These are phyloP conservation scores for Pantherophis vulpinus DNA, from an alignment of 2,797 vertebrate species.

Conservation along the genomic window DNA sequence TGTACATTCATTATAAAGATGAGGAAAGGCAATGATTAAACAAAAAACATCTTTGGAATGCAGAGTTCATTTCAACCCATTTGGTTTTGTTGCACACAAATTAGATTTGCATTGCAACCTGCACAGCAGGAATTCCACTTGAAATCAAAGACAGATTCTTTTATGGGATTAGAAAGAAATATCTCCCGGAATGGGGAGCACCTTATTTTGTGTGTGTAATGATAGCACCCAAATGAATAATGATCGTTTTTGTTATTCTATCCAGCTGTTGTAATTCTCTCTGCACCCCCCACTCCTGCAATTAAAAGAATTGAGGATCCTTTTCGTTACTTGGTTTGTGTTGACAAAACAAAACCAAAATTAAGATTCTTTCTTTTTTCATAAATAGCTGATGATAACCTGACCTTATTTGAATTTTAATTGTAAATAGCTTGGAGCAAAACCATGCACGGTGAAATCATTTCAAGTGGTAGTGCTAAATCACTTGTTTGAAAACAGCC, in stretches of 20 bases:
- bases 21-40: slow-evolving; percentile 75
- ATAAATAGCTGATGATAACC: slow-evolving; percentile 68
- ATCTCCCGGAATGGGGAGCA: slow-evolving; percentile 59
- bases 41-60: slow-evolving; percentile 76
- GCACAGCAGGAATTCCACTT: slow-evolving; percentile 76
- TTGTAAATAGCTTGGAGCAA: slow-evolving; percentile 68
- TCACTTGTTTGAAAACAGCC: slow-evolving; percentile 58
- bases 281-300: slow-evolving; percentile 17
- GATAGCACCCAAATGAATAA: slow-evolving; percentile 60
- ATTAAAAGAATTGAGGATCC: slow-evolving; percentile 71
- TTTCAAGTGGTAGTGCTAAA: slow-evolving; percentile 54
- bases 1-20: slow-evolving; percentile 76
- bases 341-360: slow-evolving; percentile 61
- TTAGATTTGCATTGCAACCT: slow-evolving; percentile 76
- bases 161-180: slow-evolving; percentile 76
- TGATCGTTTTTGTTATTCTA: slow-evolving; percentile 54
- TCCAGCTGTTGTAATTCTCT: slow-evolving; percentile 47
- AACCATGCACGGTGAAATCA: slow-evolving; percentile 68
- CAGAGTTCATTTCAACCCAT: slow-evolving; percentile 76
- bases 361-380: slow-evolving; percentile 59
- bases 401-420: slow-evolving; percentile 71
- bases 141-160: slow-evolving; percentile 80
- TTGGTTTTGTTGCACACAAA: slow-evolving; percentile 76
- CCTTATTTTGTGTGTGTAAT: slow-evolving; percentile 50
- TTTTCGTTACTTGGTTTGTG: slow-evolving; percentile 57